Evolutionary conservation across 1,140 invertebrate species (phyloP).

Genomic region (Anoplophora glabripennis): DNA sequence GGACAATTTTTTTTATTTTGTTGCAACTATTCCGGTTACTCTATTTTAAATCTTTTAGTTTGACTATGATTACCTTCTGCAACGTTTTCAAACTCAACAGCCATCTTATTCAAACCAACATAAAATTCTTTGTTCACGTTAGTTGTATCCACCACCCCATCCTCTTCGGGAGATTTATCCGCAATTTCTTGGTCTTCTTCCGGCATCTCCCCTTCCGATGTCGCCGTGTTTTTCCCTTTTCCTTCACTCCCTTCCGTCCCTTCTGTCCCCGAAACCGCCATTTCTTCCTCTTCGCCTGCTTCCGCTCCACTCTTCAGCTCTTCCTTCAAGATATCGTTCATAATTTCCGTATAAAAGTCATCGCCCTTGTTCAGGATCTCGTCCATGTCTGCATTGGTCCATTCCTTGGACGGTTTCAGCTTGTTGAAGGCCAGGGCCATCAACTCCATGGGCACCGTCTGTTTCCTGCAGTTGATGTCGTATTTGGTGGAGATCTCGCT

Average conservation of each 20-base stretch:
- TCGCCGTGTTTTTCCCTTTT: not conserved
- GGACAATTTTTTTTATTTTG: too few relatives aligned
- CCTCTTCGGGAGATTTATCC: conserved; percentile 25
- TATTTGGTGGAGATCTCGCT: conserved; percentile 34
- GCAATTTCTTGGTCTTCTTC: conserved; percentile 21
- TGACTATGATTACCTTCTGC: conserved; percentile 29
- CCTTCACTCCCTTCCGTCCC: not conserved
- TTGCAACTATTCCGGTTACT: too few relatives aligned
- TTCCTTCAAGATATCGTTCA: not conserved
- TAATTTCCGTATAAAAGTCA: too few relatives aligned
- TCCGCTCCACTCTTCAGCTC: not conserved
- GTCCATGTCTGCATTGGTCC: conserved; percentile 39
- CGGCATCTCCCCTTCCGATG: conserved; percentile 7
- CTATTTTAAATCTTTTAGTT: too few relatives aligned
- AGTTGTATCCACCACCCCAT: conserved; percentile 24
- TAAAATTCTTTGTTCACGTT: conserved; percentile 40
- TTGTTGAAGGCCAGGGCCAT: conserved; percentile 37
- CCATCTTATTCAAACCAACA: conserved; percentile 42
- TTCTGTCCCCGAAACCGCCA: not conserved
- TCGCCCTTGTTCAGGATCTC: conserved; percentile 33
- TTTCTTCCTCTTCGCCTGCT: not conserved
- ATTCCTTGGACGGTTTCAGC: conserved; percentile 32
- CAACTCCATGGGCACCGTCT: conserved; percentile 42
- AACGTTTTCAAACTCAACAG: conserved; percentile 26
- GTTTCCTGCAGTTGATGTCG: conserved; percentile 38